phyloP scores from a whole-genome alignment of 2,113 vertebrate genomes.

The Fulica atra region DNA sequence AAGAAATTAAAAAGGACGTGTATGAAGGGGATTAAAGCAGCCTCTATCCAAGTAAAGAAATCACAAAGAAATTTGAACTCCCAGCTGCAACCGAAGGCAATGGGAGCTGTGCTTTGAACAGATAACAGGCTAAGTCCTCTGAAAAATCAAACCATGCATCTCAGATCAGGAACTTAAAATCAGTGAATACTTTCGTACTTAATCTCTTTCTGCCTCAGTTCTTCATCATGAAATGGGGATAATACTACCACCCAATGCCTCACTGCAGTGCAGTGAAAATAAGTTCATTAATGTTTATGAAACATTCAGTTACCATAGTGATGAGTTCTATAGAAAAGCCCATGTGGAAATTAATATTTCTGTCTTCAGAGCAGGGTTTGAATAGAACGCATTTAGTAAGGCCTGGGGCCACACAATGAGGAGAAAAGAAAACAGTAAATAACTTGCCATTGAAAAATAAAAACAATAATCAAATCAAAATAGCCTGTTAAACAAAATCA shows the following conservation, averaged over 20 bases:
- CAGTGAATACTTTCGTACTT: constrained; percentile 53
- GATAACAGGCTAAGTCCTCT: constrained; percentile 50
- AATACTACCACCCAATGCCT: constrained; percentile 56
- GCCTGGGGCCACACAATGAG: constrained; percentile 55
- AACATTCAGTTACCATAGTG: constrained; percentile 68
- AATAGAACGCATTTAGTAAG: constrained; percentile 63
- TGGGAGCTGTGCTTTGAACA: constrained; percentile 54
- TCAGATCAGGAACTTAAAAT: constrained; percentile 58
- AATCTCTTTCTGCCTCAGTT: constrained; percentile 64
- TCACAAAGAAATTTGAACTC: constrained; percentile 59
- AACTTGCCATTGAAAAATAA: constrained; percentile 46
- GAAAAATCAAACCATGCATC: constrained; percentile 57
- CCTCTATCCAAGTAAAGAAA: background rate
- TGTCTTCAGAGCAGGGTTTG: constrained; percentile 62
- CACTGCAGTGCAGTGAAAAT: constrained; percentile 60
- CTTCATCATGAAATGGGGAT: constrained; percentile 52
- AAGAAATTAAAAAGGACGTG: constrained; percentile 8
- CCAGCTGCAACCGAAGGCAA: constrained; percentile 45
- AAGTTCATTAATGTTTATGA: constrained; percentile 72
- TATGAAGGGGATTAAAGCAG: constrained; percentile 25
- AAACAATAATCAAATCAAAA: constrained; percentile 59
- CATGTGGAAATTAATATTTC: constrained; percentile 72
- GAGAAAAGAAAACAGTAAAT: constrained; percentile 64
- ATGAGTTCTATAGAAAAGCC: constrained; percentile 69
- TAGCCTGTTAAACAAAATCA: background rate